A percentile compares a stretch with the other conserved stretches of the same genome.
phyloP scores from a whole-genome alignment of 1,140 invertebrate genomes.

The Odontomachus brunneus region DNA sequence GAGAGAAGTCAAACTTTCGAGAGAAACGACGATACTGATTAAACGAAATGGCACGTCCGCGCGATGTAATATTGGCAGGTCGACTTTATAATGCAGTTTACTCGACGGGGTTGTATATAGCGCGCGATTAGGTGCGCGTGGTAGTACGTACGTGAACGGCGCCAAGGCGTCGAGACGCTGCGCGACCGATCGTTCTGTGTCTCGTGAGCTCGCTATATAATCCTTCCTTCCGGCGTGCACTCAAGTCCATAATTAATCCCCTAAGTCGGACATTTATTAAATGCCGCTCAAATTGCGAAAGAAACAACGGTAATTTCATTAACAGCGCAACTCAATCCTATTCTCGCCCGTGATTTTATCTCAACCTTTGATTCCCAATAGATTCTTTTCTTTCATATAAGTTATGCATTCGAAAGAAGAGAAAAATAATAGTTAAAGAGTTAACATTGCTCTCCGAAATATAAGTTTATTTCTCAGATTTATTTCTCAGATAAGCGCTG shows the following conservation, averaged over 20 bases:
- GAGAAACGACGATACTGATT: neutral
- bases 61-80: conserved; percentile 16
- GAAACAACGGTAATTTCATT: neutral
- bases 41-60: neutral
- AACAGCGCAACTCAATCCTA: neutral
- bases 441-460: neutral
- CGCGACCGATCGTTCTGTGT: conserved; percentile 54
- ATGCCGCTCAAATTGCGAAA: neutral
- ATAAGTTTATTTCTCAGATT: neutral
- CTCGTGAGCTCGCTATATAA: conserved; percentile 54
- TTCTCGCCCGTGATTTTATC: neutral
- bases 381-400: neutral
- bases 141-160: conserved; percentile 61
- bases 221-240: conserved; percentile 45
- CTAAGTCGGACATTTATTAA: neutral
- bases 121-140: neutral
- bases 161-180: conserved; percentile 74
- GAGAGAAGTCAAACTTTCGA: neutral
- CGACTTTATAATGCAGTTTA: conserved; percentile 43
- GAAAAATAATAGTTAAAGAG: neutral
- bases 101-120: conserved; percentile 14
- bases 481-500: no score
- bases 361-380: neutral
- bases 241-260: conserved; percentile 40
- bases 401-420: neutral